Evolutionary conservation across 2,797 vertebrate genomes (phyloP), one percentile per base, ranked within the genome.

Genomic region (Tachyglossus aculeatus): DNA sequence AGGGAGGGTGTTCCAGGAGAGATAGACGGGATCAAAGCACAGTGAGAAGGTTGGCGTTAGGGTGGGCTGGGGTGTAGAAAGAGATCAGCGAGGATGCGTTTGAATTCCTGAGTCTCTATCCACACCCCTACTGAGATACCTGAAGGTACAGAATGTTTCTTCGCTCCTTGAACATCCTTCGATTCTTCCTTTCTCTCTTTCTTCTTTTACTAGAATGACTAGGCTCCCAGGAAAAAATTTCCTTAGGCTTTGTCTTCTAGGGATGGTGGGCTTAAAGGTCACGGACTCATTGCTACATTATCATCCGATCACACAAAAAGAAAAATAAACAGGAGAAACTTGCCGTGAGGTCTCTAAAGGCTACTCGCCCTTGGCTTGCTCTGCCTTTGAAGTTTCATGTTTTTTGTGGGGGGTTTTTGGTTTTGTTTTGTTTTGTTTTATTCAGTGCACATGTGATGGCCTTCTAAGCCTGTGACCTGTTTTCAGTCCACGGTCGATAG

Each of bases 271-370:
- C 71, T n/a, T 27, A 55, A 27, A 79, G 78, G 77, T 81, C 79
- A 77, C 9, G 57, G 82, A 80, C 63, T 34, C 45, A 52, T 79
- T 51, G 65, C 63, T 67, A 21, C 54, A 56, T 90, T 85, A 77
- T 71, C 63, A 82, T 86, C 61, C 81, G 90, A 83, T 86, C 68
- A 88, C 69, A 87, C 73, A 80, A 71, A 83, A 78, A 74, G n/a
- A n/a, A 74, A 69, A 88, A 83, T 83, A 86, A 92, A 87, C 83
- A 88, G 61, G 38, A 80, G 72, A 72, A 80, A 82, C 65, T 81
- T 77, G 63, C 64, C 74, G 68, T 0, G 1, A 78, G 74, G 77
- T 84, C 88, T 86, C 60, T 77, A 74, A 86, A 89, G 86, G 82
- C 66, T 6, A 71, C 83, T n/a, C 80, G 61, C 78, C 78, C 65